A percentile compares a stretch with the other conserved stretches of the same genome.
phyloP scores from a whole-genome alignment of 2,113 vertebrate genomes.

The Cyphomyrus discorhynchus region DNA sequence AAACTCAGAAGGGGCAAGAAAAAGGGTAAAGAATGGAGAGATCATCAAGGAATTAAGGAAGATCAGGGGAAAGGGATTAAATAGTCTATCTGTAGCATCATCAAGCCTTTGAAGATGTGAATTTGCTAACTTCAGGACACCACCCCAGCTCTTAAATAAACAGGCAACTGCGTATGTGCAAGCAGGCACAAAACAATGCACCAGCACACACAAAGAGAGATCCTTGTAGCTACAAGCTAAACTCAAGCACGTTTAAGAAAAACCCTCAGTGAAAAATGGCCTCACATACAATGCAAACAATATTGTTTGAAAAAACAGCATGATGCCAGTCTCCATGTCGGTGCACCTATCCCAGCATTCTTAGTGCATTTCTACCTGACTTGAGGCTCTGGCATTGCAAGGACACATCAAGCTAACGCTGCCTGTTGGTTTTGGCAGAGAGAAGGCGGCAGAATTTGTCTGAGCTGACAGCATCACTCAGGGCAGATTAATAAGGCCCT shows the following conservation, averaged over 20 bases:
- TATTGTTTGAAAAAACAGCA: not conserved
- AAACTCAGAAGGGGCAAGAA: not conserved
- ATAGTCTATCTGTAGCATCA: not conserved
- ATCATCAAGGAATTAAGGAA: not conserved
- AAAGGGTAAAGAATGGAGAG: not conserved
- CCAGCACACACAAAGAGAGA: not conserved
- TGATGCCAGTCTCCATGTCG: not conserved
- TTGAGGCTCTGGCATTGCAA: not conserved
- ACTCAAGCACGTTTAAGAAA: not conserved
- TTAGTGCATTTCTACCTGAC: not conserved
- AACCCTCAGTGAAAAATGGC: not conserved
- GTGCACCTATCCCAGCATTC: not conserved
- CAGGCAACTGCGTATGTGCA: not conserved
- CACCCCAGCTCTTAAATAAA: not conserved
- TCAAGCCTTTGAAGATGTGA: not conserved
- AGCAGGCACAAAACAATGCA: not conserved
- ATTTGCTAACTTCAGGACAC: not conserved
- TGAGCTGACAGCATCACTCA: constrained; percentile 7
- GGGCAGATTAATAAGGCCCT: constrained; percentile 8
- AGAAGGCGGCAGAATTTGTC: not conserved
- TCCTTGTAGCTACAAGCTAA: not conserved
- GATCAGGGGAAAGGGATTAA: not conserved
- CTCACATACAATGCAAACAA: not conserved
- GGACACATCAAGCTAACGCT: not conserved
- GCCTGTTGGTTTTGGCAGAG: not conserved